These are phyloP conservation scores for Charina bottae DNA, from an alignment of 2,113 vertebrate species.

Conservation along the genomic window DNA sequence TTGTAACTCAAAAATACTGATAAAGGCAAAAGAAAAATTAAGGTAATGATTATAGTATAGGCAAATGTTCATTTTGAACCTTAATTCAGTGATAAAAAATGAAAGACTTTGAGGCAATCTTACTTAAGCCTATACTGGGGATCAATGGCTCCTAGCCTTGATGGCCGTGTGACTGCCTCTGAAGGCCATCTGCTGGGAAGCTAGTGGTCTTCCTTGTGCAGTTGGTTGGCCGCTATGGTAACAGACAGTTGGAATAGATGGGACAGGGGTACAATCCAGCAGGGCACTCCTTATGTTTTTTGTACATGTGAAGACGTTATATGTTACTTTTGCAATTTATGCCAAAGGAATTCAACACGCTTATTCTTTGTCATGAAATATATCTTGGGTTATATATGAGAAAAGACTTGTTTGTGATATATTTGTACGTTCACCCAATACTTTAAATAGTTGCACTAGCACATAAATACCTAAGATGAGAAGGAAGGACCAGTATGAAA, in stretches of 20 bases:
- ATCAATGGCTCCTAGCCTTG: no score
- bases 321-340: neutral
- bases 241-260: no score
- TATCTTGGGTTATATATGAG: neutral
- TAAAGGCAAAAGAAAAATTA: slow-evolving; percentile 24
- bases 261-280: no score
- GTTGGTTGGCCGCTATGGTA: no score
- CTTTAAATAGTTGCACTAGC: neutral
- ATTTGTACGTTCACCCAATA: slow-evolving; percentile 17
- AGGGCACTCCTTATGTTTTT: neutral
- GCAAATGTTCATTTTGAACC: neutral
- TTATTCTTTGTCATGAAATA: neutral
- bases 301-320: no score
- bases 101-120: slow-evolving; percentile 33
- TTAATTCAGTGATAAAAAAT: neutral
- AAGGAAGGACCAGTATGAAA: neutral
- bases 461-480: neutral
- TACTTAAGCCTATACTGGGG: slow-evolving; percentile 8
- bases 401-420: neutral
- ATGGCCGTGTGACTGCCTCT: no score
- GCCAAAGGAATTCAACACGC: slow-evolving; percentile 17
- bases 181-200: no score
- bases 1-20: slow-evolving; percentile 38
- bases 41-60: slow-evolving; percentile 52
- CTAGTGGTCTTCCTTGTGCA: no score